phyloP scores from a whole-genome alignment of 2,797 vertebrate species.

The Hippopotamyrus pictus region DNA sequence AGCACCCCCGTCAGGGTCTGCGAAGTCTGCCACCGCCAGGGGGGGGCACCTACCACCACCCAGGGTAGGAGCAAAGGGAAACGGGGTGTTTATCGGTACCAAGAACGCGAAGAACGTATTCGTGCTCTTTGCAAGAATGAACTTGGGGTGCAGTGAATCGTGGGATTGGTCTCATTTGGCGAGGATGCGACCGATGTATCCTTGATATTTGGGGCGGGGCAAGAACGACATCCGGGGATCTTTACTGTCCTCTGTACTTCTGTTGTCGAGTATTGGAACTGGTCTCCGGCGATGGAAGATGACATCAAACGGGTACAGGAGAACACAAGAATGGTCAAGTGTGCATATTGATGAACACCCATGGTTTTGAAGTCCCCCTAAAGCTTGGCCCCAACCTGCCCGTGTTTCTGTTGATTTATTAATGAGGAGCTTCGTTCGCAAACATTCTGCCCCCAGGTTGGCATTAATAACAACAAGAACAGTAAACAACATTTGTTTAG shows the following conservation, averaged over 20 bases:
- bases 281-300: neutral
- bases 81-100: neutral
- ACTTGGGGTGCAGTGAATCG: neutral
- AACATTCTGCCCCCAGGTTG: neutral
- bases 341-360: neutral
- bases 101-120: neutral
- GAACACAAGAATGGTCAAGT: neutral
- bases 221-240: neutral
- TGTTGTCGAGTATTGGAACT: neutral
- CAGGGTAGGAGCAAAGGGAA: slow-evolving; percentile 48
- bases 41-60: slow-evolving; percentile 46
- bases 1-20: slow-evolving; percentile 66
- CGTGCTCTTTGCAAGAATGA: neutral
- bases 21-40: slow-evolving; percentile 58
- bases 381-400: neutral
- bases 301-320: neutral
- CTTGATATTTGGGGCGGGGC: neutral
- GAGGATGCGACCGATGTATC: neutral
- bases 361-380: neutral
- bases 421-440: neutral
- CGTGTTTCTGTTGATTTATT: neutral
- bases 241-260: neutral
- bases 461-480: neutral
- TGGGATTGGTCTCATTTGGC: neutral
- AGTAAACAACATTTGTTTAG: neutral